These are phyloP conservation scores for Poecilobothrus nobilitatus DNA, from an alignment of 2,888 invertebrate species.

Conservation along the genomic window DNA sequence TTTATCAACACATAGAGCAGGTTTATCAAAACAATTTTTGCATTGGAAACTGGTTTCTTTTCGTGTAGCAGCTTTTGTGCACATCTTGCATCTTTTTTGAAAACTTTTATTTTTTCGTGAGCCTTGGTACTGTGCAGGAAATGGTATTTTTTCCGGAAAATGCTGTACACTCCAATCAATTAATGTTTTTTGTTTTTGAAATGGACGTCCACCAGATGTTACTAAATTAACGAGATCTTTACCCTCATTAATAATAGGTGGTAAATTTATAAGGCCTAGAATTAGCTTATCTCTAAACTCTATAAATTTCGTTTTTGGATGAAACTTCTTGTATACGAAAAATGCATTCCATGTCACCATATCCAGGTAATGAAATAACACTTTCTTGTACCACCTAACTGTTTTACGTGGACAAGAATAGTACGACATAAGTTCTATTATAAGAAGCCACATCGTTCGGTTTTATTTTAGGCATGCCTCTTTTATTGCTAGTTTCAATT, in stretches of 20 bases:
- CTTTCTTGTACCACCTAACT: slow-evolving; percentile 22
- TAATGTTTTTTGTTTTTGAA: too few relatives aligned
- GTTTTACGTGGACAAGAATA: slow-evolving; percentile 22
- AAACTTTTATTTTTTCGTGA: too few relatives aligned
- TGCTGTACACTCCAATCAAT: too few relatives aligned
- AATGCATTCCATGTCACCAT: slow-evolving; percentile 14
- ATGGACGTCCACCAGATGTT: neutral
- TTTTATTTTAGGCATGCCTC: slow-evolving; percentile 14
- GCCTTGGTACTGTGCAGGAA: too few relatives aligned
- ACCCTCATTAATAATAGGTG: neutral
- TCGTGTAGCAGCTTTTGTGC: too few relatives aligned
- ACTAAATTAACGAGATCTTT: neutral
- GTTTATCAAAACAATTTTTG: too few relatives aligned
- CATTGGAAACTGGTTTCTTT: too few relatives aligned
- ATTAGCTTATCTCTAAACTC: neutral
- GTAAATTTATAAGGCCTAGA: neutral
- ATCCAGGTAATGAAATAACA: slow-evolving; percentile 20
- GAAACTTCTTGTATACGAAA: slow-evolving; percentile 8
- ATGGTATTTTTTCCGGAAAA: too few relatives aligned
- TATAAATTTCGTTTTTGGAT: neutral
- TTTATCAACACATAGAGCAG: too few relatives aligned
- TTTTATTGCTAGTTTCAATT: slow-evolving; percentile 5
- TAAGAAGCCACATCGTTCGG: slow-evolving; percentile 16
- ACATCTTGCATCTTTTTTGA: too few relatives aligned
- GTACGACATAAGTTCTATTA: slow-evolving; percentile 19